phyloP scores from a whole-genome alignment of 2,113 vertebrate genomes.

The Zonotrichia leucophrys region DNA sequence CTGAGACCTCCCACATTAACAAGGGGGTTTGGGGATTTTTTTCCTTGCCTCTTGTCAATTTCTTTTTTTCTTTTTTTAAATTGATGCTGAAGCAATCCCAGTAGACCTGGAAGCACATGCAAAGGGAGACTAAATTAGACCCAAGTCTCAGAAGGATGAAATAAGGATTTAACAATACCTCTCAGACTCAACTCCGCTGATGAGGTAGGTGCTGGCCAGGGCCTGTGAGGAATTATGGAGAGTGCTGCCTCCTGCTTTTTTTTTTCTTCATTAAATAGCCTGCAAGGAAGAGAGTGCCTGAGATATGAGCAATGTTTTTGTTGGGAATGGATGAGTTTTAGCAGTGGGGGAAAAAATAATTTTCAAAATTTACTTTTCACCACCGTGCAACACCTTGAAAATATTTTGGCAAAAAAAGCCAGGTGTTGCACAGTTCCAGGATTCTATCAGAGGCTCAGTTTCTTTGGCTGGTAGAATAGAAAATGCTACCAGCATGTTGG shows the following conservation, averaged over 20 bases:
- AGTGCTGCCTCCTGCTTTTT: background rate
- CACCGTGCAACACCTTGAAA: slow-evolving; percentile 29
- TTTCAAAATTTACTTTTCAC: slow-evolving; percentile 55
- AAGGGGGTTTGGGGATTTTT: background rate
- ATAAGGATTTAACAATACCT: slow-evolving; percentile 28
- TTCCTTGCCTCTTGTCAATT: background rate
- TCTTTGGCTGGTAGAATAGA: background rate
- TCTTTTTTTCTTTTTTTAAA: background rate
- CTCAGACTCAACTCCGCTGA: background rate
- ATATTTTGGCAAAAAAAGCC: background rate
- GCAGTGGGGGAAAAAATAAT: background rate
- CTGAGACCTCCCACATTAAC: background rate
- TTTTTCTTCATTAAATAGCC: slow-evolving; percentile 16
- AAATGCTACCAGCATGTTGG: slow-evolving; percentile 4
- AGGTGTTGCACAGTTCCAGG: slow-evolving; percentile 1
- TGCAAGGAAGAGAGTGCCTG: slow-evolving; percentile 8
- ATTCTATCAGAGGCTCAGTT: slow-evolving; percentile 22
- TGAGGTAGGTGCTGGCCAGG: slow-evolving; percentile 42
- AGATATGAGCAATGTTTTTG: slow-evolving; percentile 53
- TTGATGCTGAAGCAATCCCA: background rate
- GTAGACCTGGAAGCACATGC: background rate
- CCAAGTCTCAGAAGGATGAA: background rate
- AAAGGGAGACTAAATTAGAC: background rate
- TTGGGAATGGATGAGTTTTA: slow-evolving; percentile 35
- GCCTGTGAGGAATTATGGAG: background rate